These are phyloP conservation scores for Subacronicta megacephala DNA, from an alignment of 2,888 invertebrate species.

Conservation along the genomic window DNA sequence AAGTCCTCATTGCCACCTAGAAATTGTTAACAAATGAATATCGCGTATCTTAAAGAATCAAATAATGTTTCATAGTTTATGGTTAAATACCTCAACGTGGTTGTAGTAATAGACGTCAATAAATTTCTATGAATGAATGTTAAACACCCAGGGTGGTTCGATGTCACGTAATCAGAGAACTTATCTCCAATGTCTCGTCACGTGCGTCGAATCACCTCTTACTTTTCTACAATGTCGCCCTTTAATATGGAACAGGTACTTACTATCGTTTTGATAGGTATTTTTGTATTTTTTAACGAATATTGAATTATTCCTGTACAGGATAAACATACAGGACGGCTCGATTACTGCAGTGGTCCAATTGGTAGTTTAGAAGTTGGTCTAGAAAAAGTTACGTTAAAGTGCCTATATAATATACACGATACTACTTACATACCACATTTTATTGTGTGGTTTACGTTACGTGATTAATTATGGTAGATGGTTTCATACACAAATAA, in stretches of 20 bases:
- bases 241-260: conserved; percentile 69
- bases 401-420: too few species aligned
- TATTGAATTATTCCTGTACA: too few species aligned
- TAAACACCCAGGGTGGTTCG: conserved; percentile 75
- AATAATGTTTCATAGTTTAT: conserved; percentile 20
- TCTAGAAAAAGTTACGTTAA: too few species aligned
- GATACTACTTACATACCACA: too few species aligned
- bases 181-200: conserved; percentile 84
- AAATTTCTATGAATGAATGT: conserved; percentile 67
- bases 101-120: conserved; percentile 54
- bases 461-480: too few species aligned
- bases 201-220: conserved; percentile 74
- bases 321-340: too few species aligned
- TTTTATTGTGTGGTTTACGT: too few species aligned
- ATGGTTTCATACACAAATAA: too few species aligned
- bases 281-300: conserved; percentile 1
- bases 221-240: conserved; percentile 72
- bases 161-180: conserved; percentile 82
- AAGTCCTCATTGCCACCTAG: conserved; percentile 8
- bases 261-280: conserved; percentile 20
- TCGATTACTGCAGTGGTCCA: too few species aligned
- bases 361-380: too few species aligned
- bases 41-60: conserved; percentile 14
- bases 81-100: conserved; percentile 32
- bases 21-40: conserved; percentile 10